Conservation (phyloP, 2,113 vertebrate species). For the Gopherus evgoodei region DNA sequence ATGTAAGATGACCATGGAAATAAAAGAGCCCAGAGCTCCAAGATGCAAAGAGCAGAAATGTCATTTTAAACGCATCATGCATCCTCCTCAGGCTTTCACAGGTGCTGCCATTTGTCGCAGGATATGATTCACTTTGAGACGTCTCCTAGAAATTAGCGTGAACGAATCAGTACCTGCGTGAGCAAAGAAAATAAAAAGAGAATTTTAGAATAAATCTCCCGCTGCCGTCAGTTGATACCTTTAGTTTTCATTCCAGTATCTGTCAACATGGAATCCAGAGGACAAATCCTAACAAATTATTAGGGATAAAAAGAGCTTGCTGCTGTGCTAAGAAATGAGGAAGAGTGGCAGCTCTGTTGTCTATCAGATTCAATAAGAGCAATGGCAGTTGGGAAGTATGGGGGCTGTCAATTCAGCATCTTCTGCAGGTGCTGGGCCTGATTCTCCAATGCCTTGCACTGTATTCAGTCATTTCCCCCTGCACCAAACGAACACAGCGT, state of each 20-base stretch:
- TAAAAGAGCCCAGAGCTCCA: neutral
- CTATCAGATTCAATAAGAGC: neutral
- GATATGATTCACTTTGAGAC: neutral
- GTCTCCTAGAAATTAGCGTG: neutral
- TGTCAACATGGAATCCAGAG: neutral
- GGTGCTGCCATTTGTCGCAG: neutral
- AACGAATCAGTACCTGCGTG: neutral
- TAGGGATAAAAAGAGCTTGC: neutral
- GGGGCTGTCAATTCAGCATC: neutral
- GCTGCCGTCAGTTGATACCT: accelerated
- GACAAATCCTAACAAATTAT: neutral
- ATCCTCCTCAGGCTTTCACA: neutral
- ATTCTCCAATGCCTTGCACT: neutral
- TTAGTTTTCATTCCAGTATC: neutral
- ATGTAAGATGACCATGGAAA: neutral
- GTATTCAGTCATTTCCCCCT: neutral
- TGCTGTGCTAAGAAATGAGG: neutral
- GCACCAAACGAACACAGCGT: accelerated
- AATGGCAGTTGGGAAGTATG: neutral
- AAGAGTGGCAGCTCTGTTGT: neutral
- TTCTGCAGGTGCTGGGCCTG: neutral
- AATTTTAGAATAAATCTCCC: neutral
- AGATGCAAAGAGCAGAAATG: neutral
- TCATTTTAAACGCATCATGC: neutral
- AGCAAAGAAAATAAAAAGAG: conserved; percentile 10